Conservation (phyloP, 2,797 vertebrate genomes). For the Pseudopleuronectes americanus region DNA sequence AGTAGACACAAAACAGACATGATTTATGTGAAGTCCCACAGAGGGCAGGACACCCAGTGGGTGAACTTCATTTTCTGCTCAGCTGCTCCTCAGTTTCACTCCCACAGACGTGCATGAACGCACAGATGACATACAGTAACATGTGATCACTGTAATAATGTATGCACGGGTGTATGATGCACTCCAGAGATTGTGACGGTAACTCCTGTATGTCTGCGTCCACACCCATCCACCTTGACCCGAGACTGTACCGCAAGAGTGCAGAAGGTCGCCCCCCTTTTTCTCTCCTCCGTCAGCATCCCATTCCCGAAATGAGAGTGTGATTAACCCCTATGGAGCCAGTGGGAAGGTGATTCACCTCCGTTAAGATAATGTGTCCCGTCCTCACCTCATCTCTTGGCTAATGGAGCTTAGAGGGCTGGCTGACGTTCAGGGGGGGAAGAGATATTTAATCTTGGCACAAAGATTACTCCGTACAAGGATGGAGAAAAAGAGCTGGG, state of each 20-base stretch:
- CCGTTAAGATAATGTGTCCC: slow-evolving; percentile 67
- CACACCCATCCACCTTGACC: slow-evolving; percentile 68
- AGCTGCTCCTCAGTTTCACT: slow-evolving; percentile 36
- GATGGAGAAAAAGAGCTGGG: slow-evolving; percentile 4
- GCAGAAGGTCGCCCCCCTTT: slow-evolving; percentile 12
- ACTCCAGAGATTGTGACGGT: slow-evolving; percentile 39
- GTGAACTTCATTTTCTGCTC: slow-evolving; percentile 49
- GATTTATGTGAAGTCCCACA: slow-evolving; percentile 7
- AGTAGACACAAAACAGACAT: slow-evolving; percentile 3
- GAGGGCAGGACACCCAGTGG: slow-evolving; percentile 33
- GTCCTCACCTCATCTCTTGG: slow-evolving; percentile 70
- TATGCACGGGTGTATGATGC: slow-evolving; percentile 17
- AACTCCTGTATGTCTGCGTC: slow-evolving; percentile 46
- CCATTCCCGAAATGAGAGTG: slow-evolving; percentile 51
- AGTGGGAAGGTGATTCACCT: slow-evolving; percentile 73
- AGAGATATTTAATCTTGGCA: slow-evolving; percentile 59
- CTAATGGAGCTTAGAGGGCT: slow-evolving; percentile 73
- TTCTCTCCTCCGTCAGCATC: slow-evolving; percentile 18
- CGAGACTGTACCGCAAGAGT: slow-evolving; percentile 11
- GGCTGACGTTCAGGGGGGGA: slow-evolving; percentile 33
- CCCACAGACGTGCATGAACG: slow-evolving; percentile 13
- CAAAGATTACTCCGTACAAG: slow-evolving; percentile 43
- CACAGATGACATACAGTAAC: background rate
- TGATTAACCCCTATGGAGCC: slow-evolving; percentile 68
- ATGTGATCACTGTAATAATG: slow-evolving; percentile 33